Percentiles rank a stretch among this genome's conserved stretches.
phyloP scores from a whole-genome alignment of 2,113 vertebrate genomes.

The Uria aalge region DNA sequence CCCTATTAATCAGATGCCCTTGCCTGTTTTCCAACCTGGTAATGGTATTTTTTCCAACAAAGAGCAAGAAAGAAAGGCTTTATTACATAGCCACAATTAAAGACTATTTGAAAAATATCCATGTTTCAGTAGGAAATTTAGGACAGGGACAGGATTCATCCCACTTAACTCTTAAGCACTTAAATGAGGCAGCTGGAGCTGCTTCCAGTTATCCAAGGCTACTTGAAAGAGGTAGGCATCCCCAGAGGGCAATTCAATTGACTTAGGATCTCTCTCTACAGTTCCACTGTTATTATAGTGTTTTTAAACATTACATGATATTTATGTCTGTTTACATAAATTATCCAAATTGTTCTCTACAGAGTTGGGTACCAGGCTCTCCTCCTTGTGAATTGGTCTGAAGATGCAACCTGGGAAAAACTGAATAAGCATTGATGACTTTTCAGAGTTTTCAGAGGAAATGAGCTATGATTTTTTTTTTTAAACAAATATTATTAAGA shows the following conservation, averaged over 20 bases:
- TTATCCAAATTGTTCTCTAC: neutral
- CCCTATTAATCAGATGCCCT: neutral
- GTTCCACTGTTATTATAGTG: neutral
- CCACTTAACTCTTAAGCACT: neutral
- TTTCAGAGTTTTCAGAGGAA: neutral
- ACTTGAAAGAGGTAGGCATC: neutral
- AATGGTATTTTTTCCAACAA: neutral
- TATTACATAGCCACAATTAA: neutral
- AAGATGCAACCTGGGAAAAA: neutral
- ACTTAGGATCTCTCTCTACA: neutral
- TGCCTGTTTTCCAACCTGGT: neutral
- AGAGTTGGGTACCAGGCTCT: neutral
- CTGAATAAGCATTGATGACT: neutral
- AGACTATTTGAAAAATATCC: neutral
- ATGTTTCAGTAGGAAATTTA: neutral
- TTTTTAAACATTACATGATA: neutral
- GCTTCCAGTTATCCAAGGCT: neutral
- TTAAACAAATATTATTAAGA: neutral
- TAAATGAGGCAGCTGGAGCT: neutral
- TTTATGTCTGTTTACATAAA: conserved; percentile 7
- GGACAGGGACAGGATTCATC: neutral
- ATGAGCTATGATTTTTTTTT: neutral
- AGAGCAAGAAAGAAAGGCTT: neutral
- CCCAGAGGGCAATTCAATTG: neutral
- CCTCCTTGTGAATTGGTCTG: neutral